Percentiles rank a stretch among this genome's conserved stretches.
Conservation (phyloP, 2,113 vertebrate genomes). For the Opisthocomus hoazin region DNA sequence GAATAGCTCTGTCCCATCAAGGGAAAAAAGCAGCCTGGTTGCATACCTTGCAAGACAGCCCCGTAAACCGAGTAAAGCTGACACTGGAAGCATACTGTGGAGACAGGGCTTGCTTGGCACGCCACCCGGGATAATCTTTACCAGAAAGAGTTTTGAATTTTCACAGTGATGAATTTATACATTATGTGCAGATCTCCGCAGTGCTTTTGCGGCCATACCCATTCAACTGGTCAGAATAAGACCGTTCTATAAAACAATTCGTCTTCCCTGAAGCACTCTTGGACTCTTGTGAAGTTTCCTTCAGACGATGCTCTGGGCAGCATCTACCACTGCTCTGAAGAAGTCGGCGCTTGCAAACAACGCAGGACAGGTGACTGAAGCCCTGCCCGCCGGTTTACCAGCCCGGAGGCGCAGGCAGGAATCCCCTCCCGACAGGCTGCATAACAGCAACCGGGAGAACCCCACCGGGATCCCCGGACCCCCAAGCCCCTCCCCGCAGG, state of each 20-base stretch:
- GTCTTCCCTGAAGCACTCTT: not conserved
- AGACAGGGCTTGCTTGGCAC: not conserved
- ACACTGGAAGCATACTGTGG: not conserved
- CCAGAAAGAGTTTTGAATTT: not conserved
- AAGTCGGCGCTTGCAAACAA: not conserved
- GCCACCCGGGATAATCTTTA: not conserved
- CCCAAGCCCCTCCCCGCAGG: not conserved
- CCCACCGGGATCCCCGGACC: no score
- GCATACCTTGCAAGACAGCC: not conserved
- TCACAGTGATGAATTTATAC: no score
- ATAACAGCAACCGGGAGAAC: not conserved
- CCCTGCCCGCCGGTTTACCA: not conserved
- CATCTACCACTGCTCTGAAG: not conserved
- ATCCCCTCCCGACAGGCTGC: rapidly evolving
- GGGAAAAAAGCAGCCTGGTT: not conserved
- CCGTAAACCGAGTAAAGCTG: not conserved
- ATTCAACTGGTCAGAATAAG: not conserved
- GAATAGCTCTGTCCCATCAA: not conserved
- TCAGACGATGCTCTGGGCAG: not conserved
- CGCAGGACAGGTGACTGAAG: not conserved
- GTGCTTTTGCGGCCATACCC: not conserved
- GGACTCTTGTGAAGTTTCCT: not conserved
- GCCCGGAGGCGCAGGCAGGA: not conserved
- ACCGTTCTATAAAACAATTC: not conserved
- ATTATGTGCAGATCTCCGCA: no score